Evolutionary conservation across 2,797 vertebrate species (phyloP).

Genomic region (Erethizon dorsatum): DNA sequence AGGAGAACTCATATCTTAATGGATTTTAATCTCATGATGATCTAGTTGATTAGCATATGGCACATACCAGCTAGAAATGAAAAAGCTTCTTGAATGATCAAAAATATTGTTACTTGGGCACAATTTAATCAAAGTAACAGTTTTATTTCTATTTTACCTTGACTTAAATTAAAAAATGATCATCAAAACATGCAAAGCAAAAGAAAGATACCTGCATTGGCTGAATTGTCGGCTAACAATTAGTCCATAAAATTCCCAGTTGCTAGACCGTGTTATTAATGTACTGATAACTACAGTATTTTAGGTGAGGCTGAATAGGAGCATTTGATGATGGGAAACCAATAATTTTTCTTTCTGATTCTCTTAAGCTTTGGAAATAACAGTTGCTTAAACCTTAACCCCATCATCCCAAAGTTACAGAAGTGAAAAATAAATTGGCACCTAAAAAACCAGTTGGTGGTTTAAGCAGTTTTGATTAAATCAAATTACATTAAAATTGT

Average conservation of each 20-base stretch:
- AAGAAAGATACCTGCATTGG: neutral
- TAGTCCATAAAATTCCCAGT: neutral
- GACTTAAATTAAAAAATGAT: conserved; percentile 71
- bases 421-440: conserved; percentile 62
- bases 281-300: neutral
- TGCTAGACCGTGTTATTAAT: conserved; percentile 7
- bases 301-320: neutral
- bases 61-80: conserved; percentile 41
- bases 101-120: conserved; percentile 66
- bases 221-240: conserved; percentile 15
- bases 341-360: conserved; percentile 42
- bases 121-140: conserved; percentile 73
- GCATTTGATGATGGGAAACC: conserved; percentile 42
- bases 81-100: conserved; percentile 63
- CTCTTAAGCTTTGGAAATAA: conserved; percentile 66
- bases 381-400: conserved; percentile 21
- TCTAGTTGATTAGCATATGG: conserved; percentile 67
- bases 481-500: conserved; percentile 62
- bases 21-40: conserved; percentile 61
- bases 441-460: conserved; percentile 33
- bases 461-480: conserved; percentile 48
- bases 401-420: conserved; percentile 44
- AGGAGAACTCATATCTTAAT: conserved; percentile 69
- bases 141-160: conserved; percentile 70
- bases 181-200: conserved; percentile 23